These are phyloP conservation scores for Octodon degus DNA, from an alignment of 2,113 vertebrate species.

Conservation along the genomic window DNA sequence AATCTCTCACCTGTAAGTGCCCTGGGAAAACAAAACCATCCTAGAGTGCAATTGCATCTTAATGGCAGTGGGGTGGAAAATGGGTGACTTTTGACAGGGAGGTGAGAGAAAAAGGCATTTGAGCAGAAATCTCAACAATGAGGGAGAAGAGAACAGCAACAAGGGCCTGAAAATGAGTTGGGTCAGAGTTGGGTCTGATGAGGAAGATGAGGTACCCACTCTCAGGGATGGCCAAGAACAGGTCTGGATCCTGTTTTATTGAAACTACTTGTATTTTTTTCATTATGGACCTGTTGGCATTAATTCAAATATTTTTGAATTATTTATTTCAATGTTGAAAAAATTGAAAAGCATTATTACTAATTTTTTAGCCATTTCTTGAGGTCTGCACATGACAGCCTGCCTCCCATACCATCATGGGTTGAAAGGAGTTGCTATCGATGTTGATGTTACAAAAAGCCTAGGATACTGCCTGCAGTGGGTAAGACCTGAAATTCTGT, in stretches of 20 bases:
- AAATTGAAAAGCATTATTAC: not conserved
- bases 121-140: not conserved
- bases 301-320: not conserved
- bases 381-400: not conserved
- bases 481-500: not conserved
- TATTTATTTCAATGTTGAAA: not conserved
- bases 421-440: not conserved
- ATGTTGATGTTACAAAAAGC: too few relatives aligned
- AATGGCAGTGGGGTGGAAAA: too few relatives aligned
- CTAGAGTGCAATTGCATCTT: not conserved
- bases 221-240: not conserved
- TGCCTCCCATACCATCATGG: not conserved
- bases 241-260: not conserved
- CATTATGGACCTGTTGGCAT: not conserved
- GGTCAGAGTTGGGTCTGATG: not conserved
- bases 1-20: not conserved
- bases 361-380: not conserved
- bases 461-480: not conserved
- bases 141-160: not conserved
- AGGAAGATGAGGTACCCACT: not conserved
- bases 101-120: not conserved
- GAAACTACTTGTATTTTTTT: constrained; percentile 1
- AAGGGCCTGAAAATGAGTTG: not conserved
- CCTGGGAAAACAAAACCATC: not conserved
- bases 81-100: not conserved